Conservation (phyloP, 2,113 vertebrate genomes). For the Oophaga pumilio region DNA sequence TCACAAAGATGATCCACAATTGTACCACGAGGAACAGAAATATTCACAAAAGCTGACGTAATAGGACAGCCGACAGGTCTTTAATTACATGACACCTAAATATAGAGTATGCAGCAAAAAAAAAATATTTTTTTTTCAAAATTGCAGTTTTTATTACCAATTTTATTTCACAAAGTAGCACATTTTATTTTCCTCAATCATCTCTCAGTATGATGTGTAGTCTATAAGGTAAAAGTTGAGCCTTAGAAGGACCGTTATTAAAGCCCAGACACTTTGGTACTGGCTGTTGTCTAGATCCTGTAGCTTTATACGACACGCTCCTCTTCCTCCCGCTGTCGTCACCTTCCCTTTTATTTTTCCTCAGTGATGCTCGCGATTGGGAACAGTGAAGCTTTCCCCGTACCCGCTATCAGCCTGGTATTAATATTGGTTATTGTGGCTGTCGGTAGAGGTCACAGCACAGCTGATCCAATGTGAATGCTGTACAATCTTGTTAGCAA, state of each 20-base stretch:
- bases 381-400: not conserved
- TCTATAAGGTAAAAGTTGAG: not conserved
- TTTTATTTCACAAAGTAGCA: no score
- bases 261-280: not conserved
- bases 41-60: no score
- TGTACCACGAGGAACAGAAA: no score
- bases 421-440: conserved; percentile 52
- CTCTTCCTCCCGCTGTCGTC: not conserved
- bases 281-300: not conserved
- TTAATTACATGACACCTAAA: no score
- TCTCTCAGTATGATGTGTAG: not conserved
- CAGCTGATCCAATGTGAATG: conserved; percentile 64
- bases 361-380: conserved; percentile 15
- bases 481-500: conserved; percentile 60
- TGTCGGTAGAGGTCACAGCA: conserved; percentile 65
- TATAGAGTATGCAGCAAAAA: no score
- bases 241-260: not conserved
- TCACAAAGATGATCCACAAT: no score
- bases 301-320: not conserved
- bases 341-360: conserved; percentile 1
- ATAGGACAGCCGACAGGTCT: no score
- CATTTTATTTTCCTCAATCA: no score
- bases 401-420: not conserved
- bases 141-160: no score
- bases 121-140: no score